Conservation (phyloP, 2,797 vertebrate species). For the Gymnoscopelus microlampas region DNA sequence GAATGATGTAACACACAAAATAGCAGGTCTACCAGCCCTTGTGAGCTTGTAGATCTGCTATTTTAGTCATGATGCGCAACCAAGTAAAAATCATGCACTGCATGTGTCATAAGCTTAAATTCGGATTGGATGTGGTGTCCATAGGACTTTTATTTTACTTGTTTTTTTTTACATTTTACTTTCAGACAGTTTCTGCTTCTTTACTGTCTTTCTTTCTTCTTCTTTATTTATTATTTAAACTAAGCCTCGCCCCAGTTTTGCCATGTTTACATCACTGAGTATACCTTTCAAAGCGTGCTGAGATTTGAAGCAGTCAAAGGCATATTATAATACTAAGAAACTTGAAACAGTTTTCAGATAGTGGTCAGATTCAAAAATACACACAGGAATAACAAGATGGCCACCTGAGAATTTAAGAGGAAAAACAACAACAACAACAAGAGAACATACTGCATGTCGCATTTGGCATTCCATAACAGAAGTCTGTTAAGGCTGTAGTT, state of each 20-base stretch:
- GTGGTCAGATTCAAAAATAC: constrained; percentile 67
- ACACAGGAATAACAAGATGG: constrained; percentile 51
- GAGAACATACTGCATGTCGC: constrained; percentile 11
- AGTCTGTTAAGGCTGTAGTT: constrained; percentile 7
- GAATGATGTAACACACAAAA: background rate
- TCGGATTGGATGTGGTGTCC: too few species aligned
- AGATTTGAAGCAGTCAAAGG: constrained; percentile 68
- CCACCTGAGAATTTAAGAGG: constrained; percentile 61
- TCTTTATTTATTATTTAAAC: constrained; percentile 6
- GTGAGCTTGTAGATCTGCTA: too few species aligned
- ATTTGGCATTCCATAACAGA: background rate
- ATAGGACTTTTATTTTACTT: too few species aligned
- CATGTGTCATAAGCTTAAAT: too few species aligned
- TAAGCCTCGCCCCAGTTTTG: constrained; percentile 3
- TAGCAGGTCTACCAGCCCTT: too few species aligned
- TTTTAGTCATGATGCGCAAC: too few species aligned
- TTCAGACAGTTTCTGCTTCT: too few species aligned
- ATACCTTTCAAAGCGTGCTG: constrained; percentile 30
- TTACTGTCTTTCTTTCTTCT: background rate
- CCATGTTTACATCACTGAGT: background rate
- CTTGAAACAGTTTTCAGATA: constrained; percentile 64
- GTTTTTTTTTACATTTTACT: too few species aligned
- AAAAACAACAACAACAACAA: constrained; percentile 4
- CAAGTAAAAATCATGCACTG: too few species aligned
- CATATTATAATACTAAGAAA: constrained; percentile 20